Percentiles rank a stretch among this genome's conserved stretches.
These are phyloP conservation scores for Aquatica leii DNA, from an alignment of 2,888 invertebrate species.

Conservation along the genomic window DNA sequence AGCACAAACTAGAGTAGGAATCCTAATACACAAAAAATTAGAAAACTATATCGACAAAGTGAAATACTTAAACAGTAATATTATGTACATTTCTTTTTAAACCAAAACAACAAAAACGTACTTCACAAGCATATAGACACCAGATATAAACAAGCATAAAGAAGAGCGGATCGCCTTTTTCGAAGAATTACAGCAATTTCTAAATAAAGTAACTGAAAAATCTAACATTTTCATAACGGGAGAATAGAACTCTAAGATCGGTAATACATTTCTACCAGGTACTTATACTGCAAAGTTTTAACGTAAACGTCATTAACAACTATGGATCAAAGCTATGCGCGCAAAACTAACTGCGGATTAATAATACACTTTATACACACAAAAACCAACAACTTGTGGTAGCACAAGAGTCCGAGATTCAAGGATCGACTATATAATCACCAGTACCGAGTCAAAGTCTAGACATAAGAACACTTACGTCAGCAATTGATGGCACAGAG, in stretches of 20 bases:
- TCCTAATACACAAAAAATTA: slow-evolving; percentile 5
- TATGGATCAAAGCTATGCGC: neutral
- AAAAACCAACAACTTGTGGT: neutral
- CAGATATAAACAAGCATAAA: slow-evolving; percentile 3
- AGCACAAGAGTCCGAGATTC: neutral
- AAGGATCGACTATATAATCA: neutral
- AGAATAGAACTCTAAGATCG: neutral
- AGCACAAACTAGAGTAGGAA: slow-evolving; percentile 5
- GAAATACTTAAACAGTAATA: neutral
- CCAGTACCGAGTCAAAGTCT: neutral
- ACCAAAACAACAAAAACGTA: neutral
- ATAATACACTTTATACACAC: neutral
- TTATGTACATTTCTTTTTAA: slow-evolving; percentile 3
- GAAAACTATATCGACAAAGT: slow-evolving; percentile 4
- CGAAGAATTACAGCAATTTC: neutral
- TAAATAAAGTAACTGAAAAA: neutral
- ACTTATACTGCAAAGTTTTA: neutral
- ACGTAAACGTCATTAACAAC: neutral
- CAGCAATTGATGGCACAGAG: neutral
- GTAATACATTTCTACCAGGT: neutral
- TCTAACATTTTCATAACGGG: neutral
- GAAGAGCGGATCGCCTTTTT: neutral
- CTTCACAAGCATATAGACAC: neutral
- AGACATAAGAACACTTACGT: neutral
- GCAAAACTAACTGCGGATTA: neutral